Base-by-base conservation (phyloP, 2,797 vertebrate species). In the Tokudaia muenninki region DNA sequence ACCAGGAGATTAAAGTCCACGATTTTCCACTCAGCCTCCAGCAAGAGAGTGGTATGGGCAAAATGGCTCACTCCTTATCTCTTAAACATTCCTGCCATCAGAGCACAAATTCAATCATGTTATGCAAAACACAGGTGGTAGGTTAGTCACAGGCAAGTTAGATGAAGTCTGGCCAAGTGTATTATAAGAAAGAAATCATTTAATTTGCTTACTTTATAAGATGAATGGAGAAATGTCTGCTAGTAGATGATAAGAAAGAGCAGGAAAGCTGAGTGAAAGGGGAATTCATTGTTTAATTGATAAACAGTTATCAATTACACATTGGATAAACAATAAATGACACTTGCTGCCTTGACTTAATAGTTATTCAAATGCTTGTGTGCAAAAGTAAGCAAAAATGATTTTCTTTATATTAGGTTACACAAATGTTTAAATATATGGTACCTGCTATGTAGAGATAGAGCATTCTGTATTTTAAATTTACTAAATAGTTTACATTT, bases 401-500 rank as follows among this genome's bases (percentile, higher is more conserved):
- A 63, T 65, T 78, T 41, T 55, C 34, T 86, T 80, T 78, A 13
- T 59, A 37, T 21, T 57, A 9, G n/a, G 21, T 24, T 50, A 89
- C 26, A 52, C 22, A 80, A 41, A 29, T 19, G 22, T 24, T 59
- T 8, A 52, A 52, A 37, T 67, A 80, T 47, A 52, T 13, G 44
- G 34, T 12, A 19, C 65, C 65, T 79, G 19, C 5, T 47, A 47
- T 24, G 52, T 13, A 78, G 21, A 34, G 41, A 63, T 26, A 55
- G 37, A 80, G 13, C 6, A 79, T 50, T 84, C 16, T 24, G 2
- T 78, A 77, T 86, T 83, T 83, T 79, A 89, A 74, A 70, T 83
- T 92, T 57, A 91, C 50, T 78, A 92, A 75, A 59, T 86, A 87
- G 70, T 83, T 79, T 82, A 86, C 59, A 77, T 83, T 94, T 65